Evolutionary conservation across 1,140 invertebrate genomes (phyloP).

Genomic region (Drosophila santomea): DNA sequence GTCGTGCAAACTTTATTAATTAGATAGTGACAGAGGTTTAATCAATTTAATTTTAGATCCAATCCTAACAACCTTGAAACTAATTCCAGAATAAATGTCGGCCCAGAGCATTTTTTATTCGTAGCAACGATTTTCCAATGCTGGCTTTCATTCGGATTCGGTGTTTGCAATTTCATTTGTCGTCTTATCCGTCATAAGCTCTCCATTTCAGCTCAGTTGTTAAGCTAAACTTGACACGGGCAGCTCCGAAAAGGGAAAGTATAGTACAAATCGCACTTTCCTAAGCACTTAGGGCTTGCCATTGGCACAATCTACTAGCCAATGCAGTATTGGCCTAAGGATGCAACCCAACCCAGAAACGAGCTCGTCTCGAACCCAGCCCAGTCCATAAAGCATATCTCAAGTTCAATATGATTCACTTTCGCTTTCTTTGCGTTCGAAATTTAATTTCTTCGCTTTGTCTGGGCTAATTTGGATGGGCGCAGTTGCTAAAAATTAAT

Average conservation of each 20-base stretch:
- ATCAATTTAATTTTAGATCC: no score
- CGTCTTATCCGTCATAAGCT: conserved; percentile 52
- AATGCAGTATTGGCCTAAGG: conserved; percentile 43
- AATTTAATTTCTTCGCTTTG: conserved; percentile 55
- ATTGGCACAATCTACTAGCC: conserved; percentile 13
- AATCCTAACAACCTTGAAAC: not conserved
- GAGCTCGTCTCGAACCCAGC: conserved; percentile 5
- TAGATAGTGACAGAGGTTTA: no score
- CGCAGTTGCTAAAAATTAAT: conserved; percentile 74
- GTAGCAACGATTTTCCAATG: conserved; percentile 8
- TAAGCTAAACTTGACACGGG: conserved; percentile 13
- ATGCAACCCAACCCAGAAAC: conserved; percentile 42
- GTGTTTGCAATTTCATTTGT: conserved; percentile 53
- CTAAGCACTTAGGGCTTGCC: conserved; percentile 49
- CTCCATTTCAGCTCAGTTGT: conserved; percentile 7
- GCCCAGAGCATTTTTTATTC: conserved; percentile 25
- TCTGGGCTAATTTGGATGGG: conserved; percentile 37
- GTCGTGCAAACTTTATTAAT: no score
- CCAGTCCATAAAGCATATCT: conserved; percentile 32
- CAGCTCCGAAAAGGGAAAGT: conserved; percentile 63
- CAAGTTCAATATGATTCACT: conserved; percentile 61
- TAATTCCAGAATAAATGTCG: not conserved
- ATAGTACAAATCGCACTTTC: conserved; percentile 70
- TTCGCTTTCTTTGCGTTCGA: conserved; percentile 62
- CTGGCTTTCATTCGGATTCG: conserved; percentile 31